Percentiles rank a stretch among this genome's conserved stretches.
These are phyloP conservation scores for Natrix natrix DNA, from an alignment of 2,797 vertebrate genomes.

Conservation along the genomic window DNA sequence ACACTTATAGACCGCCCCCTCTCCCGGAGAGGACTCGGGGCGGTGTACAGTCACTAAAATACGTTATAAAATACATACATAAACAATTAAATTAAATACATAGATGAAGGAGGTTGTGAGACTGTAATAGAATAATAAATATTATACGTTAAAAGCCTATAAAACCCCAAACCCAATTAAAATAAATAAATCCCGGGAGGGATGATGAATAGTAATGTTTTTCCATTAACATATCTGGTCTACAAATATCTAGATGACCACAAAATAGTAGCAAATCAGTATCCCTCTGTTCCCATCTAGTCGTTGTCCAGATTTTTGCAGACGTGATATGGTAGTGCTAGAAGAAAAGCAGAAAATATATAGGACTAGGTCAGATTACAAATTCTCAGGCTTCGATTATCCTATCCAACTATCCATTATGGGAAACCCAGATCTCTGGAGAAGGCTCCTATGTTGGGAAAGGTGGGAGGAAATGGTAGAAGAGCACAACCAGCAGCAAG, in stretches of 20 bases:
- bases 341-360: neutral
- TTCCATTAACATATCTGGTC: neutral
- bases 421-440: neutral
- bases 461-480: neutral
- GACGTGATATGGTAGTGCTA: neutral
- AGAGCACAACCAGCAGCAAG: neutral
- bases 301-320: neutral
- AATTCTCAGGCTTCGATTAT: neutral
- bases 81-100: too few relatives aligned
- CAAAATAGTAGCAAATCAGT: neutral
- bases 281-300: neutral
- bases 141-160: too few relatives aligned
- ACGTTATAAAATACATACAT: too few relatives aligned
- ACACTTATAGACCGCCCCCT: too few relatives aligned
- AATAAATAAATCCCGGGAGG: too few relatives aligned
- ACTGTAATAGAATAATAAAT: too few relatives aligned
- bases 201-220: neutral
- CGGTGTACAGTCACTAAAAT: too few relatives aligned
- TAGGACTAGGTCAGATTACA: neutral
- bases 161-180: too few relatives aligned
- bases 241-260: neutral
- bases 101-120: too few relatives aligned
- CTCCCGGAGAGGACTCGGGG: too few relatives aligned
- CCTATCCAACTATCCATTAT: neutral
- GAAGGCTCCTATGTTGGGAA: neutral